Conservation (phyloP, 2,888 invertebrate species). For the Cheilosia variabilis region DNA sequence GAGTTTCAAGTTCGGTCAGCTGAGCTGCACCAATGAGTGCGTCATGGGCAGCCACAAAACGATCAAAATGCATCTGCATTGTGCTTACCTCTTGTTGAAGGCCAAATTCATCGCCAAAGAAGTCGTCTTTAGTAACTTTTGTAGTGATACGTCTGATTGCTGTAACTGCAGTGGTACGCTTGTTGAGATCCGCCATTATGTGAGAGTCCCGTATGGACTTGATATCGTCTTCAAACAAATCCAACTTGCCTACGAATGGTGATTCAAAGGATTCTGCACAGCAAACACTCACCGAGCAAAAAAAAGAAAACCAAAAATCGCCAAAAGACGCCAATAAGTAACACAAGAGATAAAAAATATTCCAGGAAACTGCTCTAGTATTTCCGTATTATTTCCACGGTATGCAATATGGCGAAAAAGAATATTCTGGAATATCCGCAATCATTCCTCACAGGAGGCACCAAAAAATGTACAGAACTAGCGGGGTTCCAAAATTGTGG, state of each 20-base stretch:
- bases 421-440: neutral
- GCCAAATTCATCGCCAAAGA: constrained; percentile 29
- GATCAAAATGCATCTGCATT: constrained; percentile 27
- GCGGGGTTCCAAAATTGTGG: too few relatives aligned
- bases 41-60: constrained; percentile 32
- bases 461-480: constrained; percentile 25
- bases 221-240: neutral
- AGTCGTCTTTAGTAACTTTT: constrained; percentile 1
- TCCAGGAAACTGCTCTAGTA: too few relatives aligned
- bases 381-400: neutral
- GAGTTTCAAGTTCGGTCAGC: constrained; percentile 13
- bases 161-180: constrained; percentile 1
- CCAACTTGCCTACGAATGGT: neutral
- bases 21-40: too few relatives aligned
- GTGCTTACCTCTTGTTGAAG: constrained; percentile 31
- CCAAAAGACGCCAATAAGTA: neutral
- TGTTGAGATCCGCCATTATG: constrained; percentile 25
- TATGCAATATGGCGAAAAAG: neutral
- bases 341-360: neutral
- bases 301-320: too few relatives aligned
- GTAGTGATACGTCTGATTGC: constrained; percentile 15
- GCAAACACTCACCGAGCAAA: neutral
- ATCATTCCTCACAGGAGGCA: constrained; percentile 21
- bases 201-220: neutral
- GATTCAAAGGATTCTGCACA: constrained; percentile 4